Conservation (phyloP, 2,797 vertebrate genomes). For the Urophycis tenuis region DNA sequence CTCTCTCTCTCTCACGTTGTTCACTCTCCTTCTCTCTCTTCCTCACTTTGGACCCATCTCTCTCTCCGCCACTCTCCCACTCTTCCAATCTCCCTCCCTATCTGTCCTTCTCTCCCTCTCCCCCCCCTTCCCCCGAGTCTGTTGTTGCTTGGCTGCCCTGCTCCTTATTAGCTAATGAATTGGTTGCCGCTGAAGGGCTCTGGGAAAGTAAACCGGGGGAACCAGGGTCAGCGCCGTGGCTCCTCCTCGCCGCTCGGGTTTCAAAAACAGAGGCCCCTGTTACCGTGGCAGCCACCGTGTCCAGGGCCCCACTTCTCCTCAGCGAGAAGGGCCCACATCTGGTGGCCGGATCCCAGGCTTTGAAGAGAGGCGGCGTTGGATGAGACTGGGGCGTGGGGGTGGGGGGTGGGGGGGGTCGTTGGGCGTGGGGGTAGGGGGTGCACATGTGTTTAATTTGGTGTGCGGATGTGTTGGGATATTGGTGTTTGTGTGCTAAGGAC, state of each 20-base stretch:
- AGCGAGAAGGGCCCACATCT: slow-evolving; percentile 67
- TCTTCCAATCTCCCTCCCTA: slow-evolving; percentile 10
- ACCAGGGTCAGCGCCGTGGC: slow-evolving; percentile 57
- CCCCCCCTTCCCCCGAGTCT: neutral
- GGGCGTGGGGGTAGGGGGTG: slow-evolving; percentile 9
- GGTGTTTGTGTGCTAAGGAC: neutral
- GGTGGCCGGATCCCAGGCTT: slow-evolving; percentile 59
- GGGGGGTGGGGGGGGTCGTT: slow-evolving; percentile 23
- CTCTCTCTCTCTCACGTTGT: neutral
- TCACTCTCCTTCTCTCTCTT: neutral
- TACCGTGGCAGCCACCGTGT: slow-evolving; percentile 69
- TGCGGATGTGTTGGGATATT: slow-evolving; percentile 5
- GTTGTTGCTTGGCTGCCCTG: neutral
- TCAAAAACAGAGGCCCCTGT: slow-evolving; percentile 68
- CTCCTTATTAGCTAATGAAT: slow-evolving; percentile 72
- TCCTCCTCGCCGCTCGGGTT: slow-evolving; percentile 58
- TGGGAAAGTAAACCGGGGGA: slow-evolving; percentile 68
- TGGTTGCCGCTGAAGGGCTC: slow-evolving; percentile 56
- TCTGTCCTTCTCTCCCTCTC: slow-evolving; percentile 2
- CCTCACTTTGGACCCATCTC: neutral
- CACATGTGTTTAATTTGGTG: neutral
- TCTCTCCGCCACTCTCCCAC: neutral
- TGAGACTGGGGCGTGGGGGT: slow-evolving; percentile 13
- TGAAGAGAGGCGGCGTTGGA: slow-evolving; percentile 28
- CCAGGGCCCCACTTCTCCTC: slow-evolving; percentile 29